Conservation (phyloP, 2,888 invertebrate species). For the Glyphotaelius pellucidus region DNA sequence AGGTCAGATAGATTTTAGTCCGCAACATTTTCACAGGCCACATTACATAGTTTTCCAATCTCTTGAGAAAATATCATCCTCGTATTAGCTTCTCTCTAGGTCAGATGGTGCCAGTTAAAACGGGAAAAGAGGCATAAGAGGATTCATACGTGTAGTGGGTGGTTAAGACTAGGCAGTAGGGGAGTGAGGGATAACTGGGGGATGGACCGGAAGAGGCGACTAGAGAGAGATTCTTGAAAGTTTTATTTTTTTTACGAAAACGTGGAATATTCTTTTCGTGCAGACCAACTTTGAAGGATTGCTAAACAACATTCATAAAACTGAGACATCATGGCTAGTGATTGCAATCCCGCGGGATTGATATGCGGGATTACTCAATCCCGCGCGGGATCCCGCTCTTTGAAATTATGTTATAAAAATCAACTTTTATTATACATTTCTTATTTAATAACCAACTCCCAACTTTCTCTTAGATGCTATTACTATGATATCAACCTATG, state of each 20-base stretch:
- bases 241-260: background rate
- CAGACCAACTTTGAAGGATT: background rate
- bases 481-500: too few species aligned
- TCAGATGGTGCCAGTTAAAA: background rate
- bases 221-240: background rate
- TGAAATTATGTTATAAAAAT: too few species aligned
- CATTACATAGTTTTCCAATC: background rate
- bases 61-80: background rate
- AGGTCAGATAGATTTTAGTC: background rate
- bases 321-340: slow-evolving; percentile 2
- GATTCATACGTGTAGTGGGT: background rate
- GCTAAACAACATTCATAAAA: slow-evolving; percentile 2
- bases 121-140: background rate
- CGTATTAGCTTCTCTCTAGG: background rate
- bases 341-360: too few species aligned
- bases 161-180: background rate
- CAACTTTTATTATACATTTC: too few species aligned
- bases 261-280: background rate
- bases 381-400: too few species aligned
- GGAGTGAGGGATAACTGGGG: background rate
- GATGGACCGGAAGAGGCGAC: background rate
- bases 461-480: too few species aligned
- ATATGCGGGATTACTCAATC: too few species aligned
- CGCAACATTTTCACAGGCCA: background rate
- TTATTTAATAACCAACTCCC: too few species aligned